Base-by-base conservation (phyloP, 2,113 vertebrate species). In the Centropus bengalensis region DNA sequence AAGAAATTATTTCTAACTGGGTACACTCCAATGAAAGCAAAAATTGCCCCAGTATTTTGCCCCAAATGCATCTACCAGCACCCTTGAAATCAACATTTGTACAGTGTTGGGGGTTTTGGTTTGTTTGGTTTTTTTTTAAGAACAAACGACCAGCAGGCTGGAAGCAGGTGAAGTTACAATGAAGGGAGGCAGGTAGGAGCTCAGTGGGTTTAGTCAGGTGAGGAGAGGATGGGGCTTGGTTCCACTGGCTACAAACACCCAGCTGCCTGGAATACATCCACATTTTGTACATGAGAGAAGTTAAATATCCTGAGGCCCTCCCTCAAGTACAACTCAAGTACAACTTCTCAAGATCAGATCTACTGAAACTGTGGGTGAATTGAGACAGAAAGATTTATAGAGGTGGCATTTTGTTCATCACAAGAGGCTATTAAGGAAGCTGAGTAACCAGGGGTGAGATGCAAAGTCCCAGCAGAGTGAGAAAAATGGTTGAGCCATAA, bases 291-390 rank as follows among this genome's bases (percentile, higher is more conserved):
- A 62, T 8, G 47, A 77, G 77, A 70, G 45, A 88, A 80, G 24
- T 68, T 33, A 77, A 89, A 84, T 85, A 77, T 81, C 91, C 89
- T 75, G 33, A 94, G 71, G 64, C 73, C 78, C 86, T 92, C 92
- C n/a, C n/a, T n/a, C n/a, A n/a, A n/a, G n/a, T n/a, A 89, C 89
- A 82, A 78, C 89, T 97, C 94, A 95, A 96, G 92, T 94, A 91
- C 92, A 91, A 40, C 95, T 96, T 92, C 89, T 93, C 86, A 83
- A 88, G 71, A 71, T 80, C 91, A 88, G 59, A 85, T 66, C 86
- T 60, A 56, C 91, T 36, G 88, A 77, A 92, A 91, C 4, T 4
- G 24, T 49, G 56, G 52, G 63, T 88, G 69, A 94, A 94, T 88
- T 52, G 67, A 82, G 93, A 94, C 81, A 88, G 89, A 55, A 93